A percentile compares a stretch with the other conserved stretches of the same genome.
Evolutionary conservation across 2,113 vertebrate genomes (phyloP).

Genomic region (Neolamprologus brichardi): DNA sequence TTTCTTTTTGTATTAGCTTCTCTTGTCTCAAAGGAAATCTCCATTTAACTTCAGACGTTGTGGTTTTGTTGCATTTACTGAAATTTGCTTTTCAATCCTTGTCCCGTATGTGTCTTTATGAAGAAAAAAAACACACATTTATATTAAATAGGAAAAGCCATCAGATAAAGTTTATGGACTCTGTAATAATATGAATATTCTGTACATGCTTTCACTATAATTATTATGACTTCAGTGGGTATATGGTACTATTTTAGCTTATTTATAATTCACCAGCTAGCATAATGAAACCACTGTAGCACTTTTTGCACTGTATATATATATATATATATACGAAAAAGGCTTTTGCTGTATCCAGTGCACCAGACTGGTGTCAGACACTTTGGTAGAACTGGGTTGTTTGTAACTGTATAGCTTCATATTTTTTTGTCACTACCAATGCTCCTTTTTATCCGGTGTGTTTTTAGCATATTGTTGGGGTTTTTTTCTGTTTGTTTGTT

Average conservation of each 20-base stretch:
- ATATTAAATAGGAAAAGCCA: slow-evolving; percentile 44
- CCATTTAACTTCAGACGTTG: neutral
- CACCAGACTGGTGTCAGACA: slow-evolving; percentile 36
- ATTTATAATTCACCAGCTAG: slow-evolving; percentile 67
- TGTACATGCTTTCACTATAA: slow-evolving; percentile 36
- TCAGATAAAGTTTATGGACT: slow-evolving; percentile 11
- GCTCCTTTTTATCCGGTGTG: slow-evolving; percentile 43
- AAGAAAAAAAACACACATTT: neutral
- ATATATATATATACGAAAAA: slow-evolving; percentile 16
- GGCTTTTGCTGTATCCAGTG: slow-evolving; percentile 29
- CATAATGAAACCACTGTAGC: slow-evolving; percentile 58
- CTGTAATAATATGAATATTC: slow-evolving; percentile 31
- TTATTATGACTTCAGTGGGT: slow-evolving; percentile 28
- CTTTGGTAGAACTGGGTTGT: slow-evolving; percentile 35
- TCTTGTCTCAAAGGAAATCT: neutral
- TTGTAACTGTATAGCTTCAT: slow-evolving; percentile 50
- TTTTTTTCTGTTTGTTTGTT: neutral
- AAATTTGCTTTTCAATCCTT: neutral
- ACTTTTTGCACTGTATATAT: slow-evolving; percentile 71
- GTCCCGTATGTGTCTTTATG: neutral
- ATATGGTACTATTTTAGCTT: slow-evolving; percentile 46
- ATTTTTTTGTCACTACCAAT: slow-evolving; percentile 50
- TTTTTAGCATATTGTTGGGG: neutral
- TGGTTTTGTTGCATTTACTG: neutral
- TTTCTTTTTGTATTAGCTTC: neutral